phyloP scores from a whole-genome alignment of 2,888 invertebrate genomes.

The Gortyna flavago region DNA sequence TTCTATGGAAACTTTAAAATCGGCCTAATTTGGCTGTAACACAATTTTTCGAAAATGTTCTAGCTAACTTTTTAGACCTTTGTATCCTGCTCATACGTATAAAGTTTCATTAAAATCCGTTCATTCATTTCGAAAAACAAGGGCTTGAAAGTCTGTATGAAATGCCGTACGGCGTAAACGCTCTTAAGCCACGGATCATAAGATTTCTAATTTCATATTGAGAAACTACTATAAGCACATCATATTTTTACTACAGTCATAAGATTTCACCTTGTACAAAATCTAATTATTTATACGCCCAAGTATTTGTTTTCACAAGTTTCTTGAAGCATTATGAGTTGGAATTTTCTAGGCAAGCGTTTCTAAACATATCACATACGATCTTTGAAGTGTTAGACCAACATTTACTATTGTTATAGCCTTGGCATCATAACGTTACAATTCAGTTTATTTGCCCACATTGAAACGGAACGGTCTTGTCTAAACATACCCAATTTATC shows the following conservation, averaged over 20 bases:
- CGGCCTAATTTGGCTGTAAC: too few relatives aligned
- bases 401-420: constrained; percentile 83
- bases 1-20: too few relatives aligned
- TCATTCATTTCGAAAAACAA: too few relatives aligned
- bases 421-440: constrained; percentile 79
- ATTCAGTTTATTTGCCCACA: constrained; percentile 76
- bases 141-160: too few relatives aligned
- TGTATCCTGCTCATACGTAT: too few relatives aligned
- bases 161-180: too few relatives aligned
- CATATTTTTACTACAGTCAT: constrained; percentile 33
- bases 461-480: constrained; percentile 76
- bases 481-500: constrained; percentile 77
- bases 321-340: constrained; percentile 43
- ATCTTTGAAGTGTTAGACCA: constrained; percentile 77
- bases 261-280: constrained; percentile 53
- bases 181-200: background rate
- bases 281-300: constrained; percentile 52
- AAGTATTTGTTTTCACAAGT: constrained; percentile 66
- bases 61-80: too few relatives aligned
- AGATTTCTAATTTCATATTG: constrained; percentile 11
- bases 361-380: constrained; percentile 66
- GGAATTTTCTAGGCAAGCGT: constrained; percentile 48
- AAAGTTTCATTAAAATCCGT: too few relatives aligned
- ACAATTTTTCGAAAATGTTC: too few relatives aligned
- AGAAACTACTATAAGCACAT: constrained; percentile 19